Base-by-base conservation (phyloP, 2,888 invertebrate species). In the Caenorhabditis sulstoni region DNA sequence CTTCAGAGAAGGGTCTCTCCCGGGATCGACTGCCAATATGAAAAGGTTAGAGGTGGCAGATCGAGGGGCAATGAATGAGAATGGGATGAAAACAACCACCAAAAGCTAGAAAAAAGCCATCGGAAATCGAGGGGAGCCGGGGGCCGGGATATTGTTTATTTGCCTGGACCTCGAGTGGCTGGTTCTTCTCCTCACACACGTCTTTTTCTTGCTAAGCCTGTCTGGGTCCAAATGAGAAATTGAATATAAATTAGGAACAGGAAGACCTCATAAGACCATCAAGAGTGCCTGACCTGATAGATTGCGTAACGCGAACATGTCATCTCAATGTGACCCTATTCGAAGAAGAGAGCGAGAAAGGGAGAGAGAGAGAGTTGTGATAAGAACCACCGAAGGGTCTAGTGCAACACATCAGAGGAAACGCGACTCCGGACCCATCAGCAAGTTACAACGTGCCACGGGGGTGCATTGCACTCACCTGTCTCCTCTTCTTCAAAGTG, bases 111-210 rank as follows among this genome's bases (percentile, higher is more conserved):
- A 55, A 44, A 41, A 45, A 20, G 35, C 16, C 16, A 47, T 18
- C 16, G 18, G 14, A 11, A 47, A 47, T 52, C 49, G 52, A 52
- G 52, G 22, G 52, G 16, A 47, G 16, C n/a, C 47, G 47, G 16
- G 47, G 47, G 47, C 11, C 41, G 47, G 70, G 71, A 62, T 71
- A 62, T 71, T 62, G 71, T 71, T 71, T 62, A 55, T 64, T 71
- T 62, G 68, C 58, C 23, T 41, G 58, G 41, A 58, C 41, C 58
- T 67, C 50, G 58, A 52, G 59, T 67, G 68, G 52, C 59, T 68
- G 67, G 58, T 57, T 62, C 50, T 45, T 58, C 22, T 16, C 22
- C 23, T 23, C 45, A 23, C n/a, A n/a, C 18, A 18, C 16, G 18
- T 20, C 16, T 50, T 50, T 11, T 29, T 20, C n/a, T 16, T 37